phyloP scores from a whole-genome alignment of 1,140 invertebrate species.

The Drosophila hydei region DNA sequence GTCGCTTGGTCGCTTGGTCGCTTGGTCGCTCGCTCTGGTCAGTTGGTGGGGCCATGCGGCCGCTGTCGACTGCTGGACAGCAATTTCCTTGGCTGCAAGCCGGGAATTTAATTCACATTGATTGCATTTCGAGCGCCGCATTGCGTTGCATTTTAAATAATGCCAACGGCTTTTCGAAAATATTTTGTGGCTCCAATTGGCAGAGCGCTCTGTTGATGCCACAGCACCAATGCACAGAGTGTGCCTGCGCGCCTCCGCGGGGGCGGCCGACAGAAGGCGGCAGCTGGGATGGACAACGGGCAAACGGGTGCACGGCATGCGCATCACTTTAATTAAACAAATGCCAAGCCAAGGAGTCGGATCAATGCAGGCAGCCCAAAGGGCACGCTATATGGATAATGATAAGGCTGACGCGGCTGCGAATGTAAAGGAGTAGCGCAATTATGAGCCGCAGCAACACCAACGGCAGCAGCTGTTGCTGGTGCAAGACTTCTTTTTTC shows the following conservation, averaged over 20 bases:
- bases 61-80: slow-evolving; percentile 8
- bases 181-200: slow-evolving; percentile 46
- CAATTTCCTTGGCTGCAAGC: slow-evolving; percentile 53
- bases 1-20: too few species aligned
- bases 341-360: slow-evolving; percentile 69
- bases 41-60: slow-evolving; percentile 6
- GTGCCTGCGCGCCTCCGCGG: too few species aligned
- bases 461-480: slow-evolving; percentile 25
- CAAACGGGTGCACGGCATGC: slow-evolving; percentile 20
- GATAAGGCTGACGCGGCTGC: background rate
- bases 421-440: slow-evolving; percentile 31
- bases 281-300: slow-evolving; percentile 2
- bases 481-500: background rate
- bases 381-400: slow-evolving; percentile 31
- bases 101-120: slow-evolving; percentile 80
- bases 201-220: background rate
- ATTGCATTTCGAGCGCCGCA: slow-evolving; percentile 78
- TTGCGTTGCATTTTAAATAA: slow-evolving; percentile 82
- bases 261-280: background rate
- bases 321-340: slow-evolving; percentile 80
- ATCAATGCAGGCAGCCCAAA: slow-evolving; percentile 42
- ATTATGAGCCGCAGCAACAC: slow-evolving; percentile 52
- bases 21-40: slow-evolving; percentile 2
- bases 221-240: background rate
- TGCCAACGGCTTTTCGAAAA: slow-evolving; percentile 72